phyloP scores from a whole-genome alignment of 30 jellyfish, hydroid and myxozoan genomes.

The Calvadosia cruxmelitensis region DNA sequence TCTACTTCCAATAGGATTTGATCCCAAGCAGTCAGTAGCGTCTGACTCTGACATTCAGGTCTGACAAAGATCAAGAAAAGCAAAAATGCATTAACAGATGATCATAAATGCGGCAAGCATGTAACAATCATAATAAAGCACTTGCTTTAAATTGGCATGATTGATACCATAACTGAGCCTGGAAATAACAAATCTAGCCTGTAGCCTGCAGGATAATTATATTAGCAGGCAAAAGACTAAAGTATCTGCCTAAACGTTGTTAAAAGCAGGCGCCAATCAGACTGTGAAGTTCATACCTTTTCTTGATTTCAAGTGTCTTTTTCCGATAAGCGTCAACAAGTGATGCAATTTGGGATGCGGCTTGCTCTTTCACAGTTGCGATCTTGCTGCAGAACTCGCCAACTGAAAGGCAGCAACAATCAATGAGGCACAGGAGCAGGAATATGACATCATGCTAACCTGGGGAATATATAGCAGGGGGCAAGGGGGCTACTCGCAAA shows the following conservation, averaged over 20 bases:
- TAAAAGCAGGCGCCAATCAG: too few relatives aligned
- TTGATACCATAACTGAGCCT: constrained; percentile 12
- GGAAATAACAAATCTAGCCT: too few relatives aligned
- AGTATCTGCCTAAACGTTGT: too few relatives aligned
- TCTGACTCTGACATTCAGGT: constrained; percentile 46
- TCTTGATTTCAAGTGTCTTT: constrained; percentile 48
- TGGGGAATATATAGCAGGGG: too few relatives aligned
- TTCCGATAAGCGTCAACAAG: constrained; percentile 54
- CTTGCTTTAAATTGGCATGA: constrained; percentile 14
- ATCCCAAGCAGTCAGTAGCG: constrained; percentile 56
- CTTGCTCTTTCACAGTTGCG: constrained; percentile 63
- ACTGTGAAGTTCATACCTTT: too few relatives aligned
- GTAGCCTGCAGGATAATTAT: too few relatives aligned
- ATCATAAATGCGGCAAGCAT: not conserved
- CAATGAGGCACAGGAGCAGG: too few relatives aligned
- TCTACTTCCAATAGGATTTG: constrained; percentile 40
- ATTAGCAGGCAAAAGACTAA: too few relatives aligned
- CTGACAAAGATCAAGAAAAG: not conserved
- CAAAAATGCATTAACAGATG: too few relatives aligned
- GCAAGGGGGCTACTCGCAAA: too few relatives aligned
- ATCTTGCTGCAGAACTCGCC: constrained; percentile 57
- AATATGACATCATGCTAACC: too few relatives aligned
- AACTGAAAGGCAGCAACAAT: too few relatives aligned
- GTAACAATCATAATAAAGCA: not conserved
- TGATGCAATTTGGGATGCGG: constrained; percentile 36